Evolutionary conservation across 2,888 invertebrate genomes (phyloP), one percentile per base, ranked within the genome.

Genomic region (Gasteruption jaculator): DNA sequence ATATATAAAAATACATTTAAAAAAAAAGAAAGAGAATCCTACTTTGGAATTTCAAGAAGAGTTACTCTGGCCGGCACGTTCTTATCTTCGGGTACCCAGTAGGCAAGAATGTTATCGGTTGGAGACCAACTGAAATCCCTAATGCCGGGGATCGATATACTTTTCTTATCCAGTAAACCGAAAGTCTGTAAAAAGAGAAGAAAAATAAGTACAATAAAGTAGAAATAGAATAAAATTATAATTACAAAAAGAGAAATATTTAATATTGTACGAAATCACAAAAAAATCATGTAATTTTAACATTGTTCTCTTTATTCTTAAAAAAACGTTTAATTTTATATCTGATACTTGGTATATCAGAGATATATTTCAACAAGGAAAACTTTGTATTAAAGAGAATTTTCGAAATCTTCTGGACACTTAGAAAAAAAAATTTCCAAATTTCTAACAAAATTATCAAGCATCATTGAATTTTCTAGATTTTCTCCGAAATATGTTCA

Each of bases 71-170:
- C 96, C 7, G 97, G 96, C 1, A 93, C 93, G 65, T 93, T 91
- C 63, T 95, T 93, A 64, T 92, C 87, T 73, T 99, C 99, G 1
- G 95, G 93, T 3, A 96, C 94, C 95, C 97, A 99, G 71, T 95
- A 99, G 0, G 96, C 96, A 32, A 99, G 81, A 22, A 90, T 80
- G 65, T 95, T 96, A 68, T 96, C 94, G 0, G 94, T 89, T 0
- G 99, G 97, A 0, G 96, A 97, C 97, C 99, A 99, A 55, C 88
- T 87, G 73, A 99, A 97, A 63, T 95, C 94, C 52, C 91, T 81
- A 57, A 93, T 90, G 26, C 91, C 91, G 5, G 83, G 79, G 29
- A 91, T 86, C 70, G 93, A 95, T 43, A 97, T 85, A 50, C 93
- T 91, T 66, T 95, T 95, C 71, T 94, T 91, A 46, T 96, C 95